Evolutionary conservation across 2,113 vertebrate species (phyloP), one percentile per base, ranked within the genome.

Genomic region (Bos javanicus): DNA sequence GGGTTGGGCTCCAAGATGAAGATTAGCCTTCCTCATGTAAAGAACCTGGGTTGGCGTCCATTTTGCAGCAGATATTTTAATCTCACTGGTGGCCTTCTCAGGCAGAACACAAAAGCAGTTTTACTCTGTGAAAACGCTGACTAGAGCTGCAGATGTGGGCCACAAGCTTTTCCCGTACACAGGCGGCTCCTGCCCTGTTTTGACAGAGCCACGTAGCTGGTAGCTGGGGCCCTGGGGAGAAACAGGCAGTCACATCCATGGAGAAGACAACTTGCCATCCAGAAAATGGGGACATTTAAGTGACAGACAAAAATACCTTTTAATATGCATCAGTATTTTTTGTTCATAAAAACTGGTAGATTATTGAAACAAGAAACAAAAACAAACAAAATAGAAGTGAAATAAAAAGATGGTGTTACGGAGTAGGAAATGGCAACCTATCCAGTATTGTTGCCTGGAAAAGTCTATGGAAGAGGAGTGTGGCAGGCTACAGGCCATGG

Each of bases 291-390:
- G 95, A 90, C 52, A 76, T n/a, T 28, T 57, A 82, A 23, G 4
- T 76, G 16, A 94, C 93, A 52, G 39, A 76, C 52, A 94, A 85
- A 78, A 91, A 39, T 39, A 85, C 48, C 74, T 91, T 97, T 98
- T 95, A 96, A 71, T 97, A 97, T 3, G 1, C 12, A 85, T 91
- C 60, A 50, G 1, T 74, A 88, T 9, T 62, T 91, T 94, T 74
- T 95, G 93, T 93, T 97, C 90, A 98, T 97, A 97, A 97, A 98
- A 97, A 97, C 0, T 39, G 82, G 56, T 14, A 92, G 87, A 93
- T 43, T 26, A 43, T 12, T 89, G 28, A 56, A 89, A 89, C 43
- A 46, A 46, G 43, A 46, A 46, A 46, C 71, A 36, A 43, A 56
- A 74, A 82, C 76, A 62, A 82, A 67, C 19, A 71, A 71, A 36